These are phyloP conservation scores for Tenualosa thibaudeaui DNA, from an alignment of 2,797 vertebrate species.

Conservation along the genomic window DNA sequence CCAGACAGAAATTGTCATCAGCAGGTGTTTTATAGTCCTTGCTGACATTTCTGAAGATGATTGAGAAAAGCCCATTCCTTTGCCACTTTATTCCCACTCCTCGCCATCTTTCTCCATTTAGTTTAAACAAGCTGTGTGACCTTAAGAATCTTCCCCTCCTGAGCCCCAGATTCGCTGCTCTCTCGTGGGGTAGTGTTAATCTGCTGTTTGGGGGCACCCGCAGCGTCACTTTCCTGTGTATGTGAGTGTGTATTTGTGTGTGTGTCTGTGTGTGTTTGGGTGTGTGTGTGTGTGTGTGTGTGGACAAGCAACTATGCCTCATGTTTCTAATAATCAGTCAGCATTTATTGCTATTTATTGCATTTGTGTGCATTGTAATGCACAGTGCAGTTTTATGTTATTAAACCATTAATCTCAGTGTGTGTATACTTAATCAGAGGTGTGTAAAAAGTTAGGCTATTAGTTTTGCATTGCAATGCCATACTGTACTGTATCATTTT, in stretches of 20 bases:
- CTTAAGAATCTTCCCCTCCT: slow-evolving; percentile 26
- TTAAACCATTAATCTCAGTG: neutral
- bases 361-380: neutral
- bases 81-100: slow-evolving; percentile 69
- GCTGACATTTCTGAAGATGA: neutral
- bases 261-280: neutral
- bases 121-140: slow-evolving; percentile 67
- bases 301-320: neutral
- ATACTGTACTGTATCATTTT: no score
- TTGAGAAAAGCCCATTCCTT: slow-evolving; percentile 27
- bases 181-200: neutral
- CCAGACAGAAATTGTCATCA: neutral
- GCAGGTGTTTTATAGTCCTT: neutral
- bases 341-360: neutral
- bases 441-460: neutral
- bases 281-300: slow-evolving; percentile 7
- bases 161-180: neutral
- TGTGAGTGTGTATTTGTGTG: neutral
- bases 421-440: neutral
- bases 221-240: neutral
- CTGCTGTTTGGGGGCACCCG: neutral
- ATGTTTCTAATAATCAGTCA: neutral
- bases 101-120: slow-evolving; percentile 67
- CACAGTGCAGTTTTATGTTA: neutral
- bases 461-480: neutral